Conservation (phyloP, 2,888 invertebrate genomes). For the Eupithecia exiguata region DNA sequence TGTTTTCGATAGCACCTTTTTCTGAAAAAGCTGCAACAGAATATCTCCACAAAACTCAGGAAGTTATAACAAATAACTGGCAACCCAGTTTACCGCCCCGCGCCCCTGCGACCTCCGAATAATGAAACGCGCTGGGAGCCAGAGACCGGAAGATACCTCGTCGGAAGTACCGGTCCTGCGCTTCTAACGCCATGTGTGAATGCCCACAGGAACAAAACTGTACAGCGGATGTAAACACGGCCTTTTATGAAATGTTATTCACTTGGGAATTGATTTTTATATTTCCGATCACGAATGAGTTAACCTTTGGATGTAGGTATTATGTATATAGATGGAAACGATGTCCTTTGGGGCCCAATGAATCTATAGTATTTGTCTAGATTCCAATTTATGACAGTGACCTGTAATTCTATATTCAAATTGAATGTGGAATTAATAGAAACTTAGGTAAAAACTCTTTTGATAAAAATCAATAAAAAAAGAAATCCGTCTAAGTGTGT, state of each 20-base stretch:
- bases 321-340: not conserved
- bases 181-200: constrained; percentile 52
- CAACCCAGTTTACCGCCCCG: constrained; percentile 65
- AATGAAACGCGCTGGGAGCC: constrained; percentile 68
- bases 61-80: constrained; percentile 48
- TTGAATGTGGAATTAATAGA: not conserved
- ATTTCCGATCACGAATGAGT: not conserved
- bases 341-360: not conserved
- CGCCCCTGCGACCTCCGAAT: constrained; percentile 75
- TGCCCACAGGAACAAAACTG: constrained; percentile 12
- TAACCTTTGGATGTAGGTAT: not conserved
- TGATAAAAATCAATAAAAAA: not conserved
- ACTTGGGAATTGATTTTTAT: constrained; percentile 8
- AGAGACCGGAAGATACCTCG: constrained; percentile 66
- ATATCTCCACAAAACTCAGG: constrained; percentile 40
- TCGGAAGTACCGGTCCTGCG: constrained; percentile 59
- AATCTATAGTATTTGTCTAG: not conserved
- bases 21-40: not conserved
- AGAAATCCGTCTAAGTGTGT: not conserved
- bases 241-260: constrained; percentile 7
- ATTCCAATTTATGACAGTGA: not conserved
- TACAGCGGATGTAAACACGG: not conserved
- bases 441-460: not conserved
- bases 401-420: not conserved
- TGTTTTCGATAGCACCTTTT: not conserved